These are phyloP conservation scores for Pachymerium ferrugineum DNA, from an alignment of 2,888 invertebrate genomes.

Conservation along the genomic window DNA sequence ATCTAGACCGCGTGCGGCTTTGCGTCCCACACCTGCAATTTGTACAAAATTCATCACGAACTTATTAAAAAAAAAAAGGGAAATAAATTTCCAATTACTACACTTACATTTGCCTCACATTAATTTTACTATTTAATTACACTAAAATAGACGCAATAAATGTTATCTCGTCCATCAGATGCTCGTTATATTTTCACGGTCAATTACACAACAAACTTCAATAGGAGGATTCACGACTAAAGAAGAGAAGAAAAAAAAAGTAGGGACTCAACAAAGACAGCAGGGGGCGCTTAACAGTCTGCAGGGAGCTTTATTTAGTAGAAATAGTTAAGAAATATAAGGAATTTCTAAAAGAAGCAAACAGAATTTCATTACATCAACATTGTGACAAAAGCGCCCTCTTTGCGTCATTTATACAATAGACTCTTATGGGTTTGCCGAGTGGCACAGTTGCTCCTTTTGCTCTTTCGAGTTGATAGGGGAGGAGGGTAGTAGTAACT, in stretches of 20 bases:
- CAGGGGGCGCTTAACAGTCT: not conserved
- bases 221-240: not conserved
- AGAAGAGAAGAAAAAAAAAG: not conserved
- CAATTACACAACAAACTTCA: not conserved
- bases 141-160: not conserved
- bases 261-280: not conserved
- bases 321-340: no score
- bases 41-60: not conserved
- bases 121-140: not conserved
- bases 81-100: not conserved
- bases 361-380: not conserved
- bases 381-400: not conserved
- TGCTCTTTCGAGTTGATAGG: not conserved
- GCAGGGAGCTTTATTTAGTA: no score
- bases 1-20: conserved; percentile 16
- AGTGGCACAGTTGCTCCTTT: conserved; percentile 18
- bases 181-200: conserved; percentile 7
- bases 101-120: not conserved
- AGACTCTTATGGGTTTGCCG: not conserved
- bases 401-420: conserved; percentile 14
- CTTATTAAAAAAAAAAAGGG: not conserved
- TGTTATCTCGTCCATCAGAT: not conserved
- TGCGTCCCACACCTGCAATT: conserved; percentile 23
- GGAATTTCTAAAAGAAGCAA: not conserved
- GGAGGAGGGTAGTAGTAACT: not conserved